Conservation (phyloP, 2,888 invertebrate species). For the Carcina quercana region DNA sequence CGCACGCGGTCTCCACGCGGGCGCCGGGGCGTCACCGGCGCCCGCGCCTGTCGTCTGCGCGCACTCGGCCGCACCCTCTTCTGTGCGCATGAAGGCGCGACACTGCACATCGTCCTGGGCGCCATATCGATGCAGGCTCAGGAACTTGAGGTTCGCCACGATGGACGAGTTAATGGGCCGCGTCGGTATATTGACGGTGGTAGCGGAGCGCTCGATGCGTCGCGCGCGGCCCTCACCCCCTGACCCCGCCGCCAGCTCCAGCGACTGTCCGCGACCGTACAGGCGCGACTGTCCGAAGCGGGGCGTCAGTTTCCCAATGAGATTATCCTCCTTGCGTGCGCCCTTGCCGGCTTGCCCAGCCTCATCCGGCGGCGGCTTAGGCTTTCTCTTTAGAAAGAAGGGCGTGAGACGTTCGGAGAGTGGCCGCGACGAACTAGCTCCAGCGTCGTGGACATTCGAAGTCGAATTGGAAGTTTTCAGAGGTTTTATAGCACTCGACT, state of each 20-base stretch:
- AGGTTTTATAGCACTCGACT: constrained; percentile 36
- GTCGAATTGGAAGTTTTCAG: constrained; percentile 62
- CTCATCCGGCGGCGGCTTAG: constrained; percentile 48
- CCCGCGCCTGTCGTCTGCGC: constrained; percentile 9
- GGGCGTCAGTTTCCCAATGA: constrained; percentile 59
- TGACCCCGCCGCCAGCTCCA: constrained; percentile 45
- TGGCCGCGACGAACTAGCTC: constrained; percentile 43
- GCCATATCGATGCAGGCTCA: constrained; percentile 63
- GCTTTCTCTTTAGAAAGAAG: constrained; percentile 62
- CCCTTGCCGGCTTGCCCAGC: constrained; percentile 27
- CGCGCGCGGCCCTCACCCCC: constrained; percentile 33
- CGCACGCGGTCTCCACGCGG: constrained; percentile 12
- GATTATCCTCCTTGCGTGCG: constrained; percentile 51
- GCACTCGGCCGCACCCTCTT: constrained; percentile 18
- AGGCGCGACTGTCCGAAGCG: constrained; percentile 63
- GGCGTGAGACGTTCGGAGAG: constrained; percentile 60
- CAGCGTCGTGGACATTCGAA: constrained; percentile 60
- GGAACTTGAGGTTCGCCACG: constrained; percentile 58
- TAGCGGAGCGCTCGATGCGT: constrained; percentile 60
- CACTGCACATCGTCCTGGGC: constrained; percentile 42
- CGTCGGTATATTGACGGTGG: constrained; percentile 50
- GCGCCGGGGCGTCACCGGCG: constrained; percentile 8
- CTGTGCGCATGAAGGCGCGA: constrained; percentile 30
- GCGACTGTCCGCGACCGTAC: constrained; percentile 57
- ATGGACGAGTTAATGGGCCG: constrained; percentile 55